These are phyloP conservation scores for Rhinatrema bivittatum DNA, from an alignment of 2,797 vertebrate species.

Conservation along the genomic window DNA sequence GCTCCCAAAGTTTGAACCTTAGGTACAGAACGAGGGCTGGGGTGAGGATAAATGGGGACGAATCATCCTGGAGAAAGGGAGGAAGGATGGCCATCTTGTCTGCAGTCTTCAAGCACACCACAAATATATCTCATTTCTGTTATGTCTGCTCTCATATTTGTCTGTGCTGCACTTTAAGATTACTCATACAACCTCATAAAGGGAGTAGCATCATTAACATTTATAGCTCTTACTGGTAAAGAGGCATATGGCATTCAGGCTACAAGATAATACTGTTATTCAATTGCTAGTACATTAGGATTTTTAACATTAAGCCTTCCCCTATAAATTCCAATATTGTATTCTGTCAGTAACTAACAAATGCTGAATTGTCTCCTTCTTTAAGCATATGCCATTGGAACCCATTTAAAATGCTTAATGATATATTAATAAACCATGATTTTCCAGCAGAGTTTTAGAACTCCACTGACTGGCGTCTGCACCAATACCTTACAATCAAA, in stretches of 20 bases:
- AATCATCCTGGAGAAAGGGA: too few species aligned
- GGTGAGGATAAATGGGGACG: too few species aligned
- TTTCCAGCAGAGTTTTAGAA: slow-evolving; percentile 44
- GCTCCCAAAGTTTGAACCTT: too few species aligned
- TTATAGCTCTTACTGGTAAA: slow-evolving; percentile 25
- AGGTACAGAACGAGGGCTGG: too few species aligned
- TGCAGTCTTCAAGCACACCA: slow-evolving; percentile 13
- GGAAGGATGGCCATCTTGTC: too few species aligned
- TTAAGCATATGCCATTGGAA: slow-evolving; percentile 44
- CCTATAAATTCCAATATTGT: slow-evolving; percentile 49
- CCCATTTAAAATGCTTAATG: slow-evolving; percentile 54
- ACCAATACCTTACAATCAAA: slow-evolving; percentile 40
- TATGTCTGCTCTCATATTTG: too few species aligned
- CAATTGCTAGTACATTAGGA: slow-evolving; percentile 33
- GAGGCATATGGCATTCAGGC: slow-evolving; percentile 15
- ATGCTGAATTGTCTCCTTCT: slow-evolving; percentile 50
- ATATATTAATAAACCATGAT: slow-evolving; percentile 56
- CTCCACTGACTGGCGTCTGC: slow-evolving; percentile 23
- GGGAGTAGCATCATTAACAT: slow-evolving; percentile 21
- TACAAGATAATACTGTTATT: slow-evolving; percentile 29
- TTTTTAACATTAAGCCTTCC: slow-evolving; percentile 36
- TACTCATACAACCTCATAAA: slow-evolving; percentile 19
- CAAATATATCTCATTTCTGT: slow-evolving; percentile 16
- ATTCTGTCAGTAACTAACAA: slow-evolving; percentile 50
- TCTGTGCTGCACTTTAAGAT: slow-evolving; percentile 8